Evolutionary conservation across 1,140 invertebrate species (phyloP).

Genomic region (Ganaspis sp.): DNA sequence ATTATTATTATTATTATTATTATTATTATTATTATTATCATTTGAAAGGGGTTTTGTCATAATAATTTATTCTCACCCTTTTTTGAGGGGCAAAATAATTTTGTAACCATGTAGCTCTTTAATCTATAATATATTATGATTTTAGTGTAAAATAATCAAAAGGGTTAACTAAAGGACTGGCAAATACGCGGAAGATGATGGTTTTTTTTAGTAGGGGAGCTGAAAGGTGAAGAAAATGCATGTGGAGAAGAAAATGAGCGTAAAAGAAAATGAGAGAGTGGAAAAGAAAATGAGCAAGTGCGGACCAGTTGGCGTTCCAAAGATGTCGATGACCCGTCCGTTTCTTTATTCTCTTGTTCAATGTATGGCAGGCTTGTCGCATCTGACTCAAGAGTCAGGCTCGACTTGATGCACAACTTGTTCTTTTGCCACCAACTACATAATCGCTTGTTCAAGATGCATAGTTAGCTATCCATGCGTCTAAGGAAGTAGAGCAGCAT

Average conservation of each 20-base stretch:
- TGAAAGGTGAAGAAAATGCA: background rate
- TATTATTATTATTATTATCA: too few relatives aligned
- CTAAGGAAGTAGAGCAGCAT: background rate
- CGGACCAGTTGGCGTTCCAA: slow-evolving; percentile 12
- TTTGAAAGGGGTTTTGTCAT: too few relatives aligned
- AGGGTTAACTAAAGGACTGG: background rate
- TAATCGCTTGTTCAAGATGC: background rate
- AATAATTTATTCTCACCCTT: too few relatives aligned
- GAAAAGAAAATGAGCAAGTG: slow-evolving; percentile 17
- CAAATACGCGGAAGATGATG: background rate
- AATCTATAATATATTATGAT: too few relatives aligned
- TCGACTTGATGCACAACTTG: slow-evolving; percentile 11
- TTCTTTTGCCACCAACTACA: slow-evolving; percentile 5
- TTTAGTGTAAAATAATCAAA: too few relatives aligned
- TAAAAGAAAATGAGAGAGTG: background rate
- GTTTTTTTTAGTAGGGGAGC: background rate
- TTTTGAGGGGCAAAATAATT: too few relatives aligned
- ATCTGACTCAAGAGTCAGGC: background rate
- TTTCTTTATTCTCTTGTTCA: slow-evolving; percentile 13
- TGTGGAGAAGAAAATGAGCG: background rate
- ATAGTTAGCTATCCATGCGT: background rate
- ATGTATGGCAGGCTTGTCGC: slow-evolving; percentile 19
- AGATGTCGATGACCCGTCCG: slow-evolving; percentile 20
- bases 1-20: too few relatives aligned
- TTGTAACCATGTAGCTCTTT: too few relatives aligned